These are phyloP conservation scores for Deilephila elpenor DNA, from an alignment of 2,888 invertebrate species.

Conservation along the genomic window DNA sequence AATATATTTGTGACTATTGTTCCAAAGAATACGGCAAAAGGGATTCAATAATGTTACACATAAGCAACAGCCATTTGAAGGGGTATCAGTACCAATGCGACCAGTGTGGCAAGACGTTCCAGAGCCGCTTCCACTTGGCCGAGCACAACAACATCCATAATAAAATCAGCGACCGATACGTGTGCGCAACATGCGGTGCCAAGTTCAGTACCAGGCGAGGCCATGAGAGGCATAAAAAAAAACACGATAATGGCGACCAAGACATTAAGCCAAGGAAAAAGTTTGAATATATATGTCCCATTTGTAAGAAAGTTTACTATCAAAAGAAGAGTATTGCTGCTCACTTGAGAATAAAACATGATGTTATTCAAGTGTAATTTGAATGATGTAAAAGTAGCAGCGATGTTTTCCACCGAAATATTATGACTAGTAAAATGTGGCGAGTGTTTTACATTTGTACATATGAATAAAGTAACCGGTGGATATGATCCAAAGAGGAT, in stretches of 20 bases:
- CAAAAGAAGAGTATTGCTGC: slow-evolving; percentile 37
- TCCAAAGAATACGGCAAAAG: slow-evolving; percentile 48
- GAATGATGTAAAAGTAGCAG: neutral
- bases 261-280: slow-evolving; percentile 31
- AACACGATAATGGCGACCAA: slow-evolving; percentile 38
- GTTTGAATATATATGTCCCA: slow-evolving; percentile 32
- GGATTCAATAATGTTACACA: slow-evolving; percentile 49
- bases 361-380: neutral
- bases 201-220: slow-evolving; percentile 59
- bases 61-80: slow-evolving; percentile 47
- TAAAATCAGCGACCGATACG: slow-evolving; percentile 51
- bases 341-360: slow-evolving; percentile 40
- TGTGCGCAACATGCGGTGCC: slow-evolving; percentile 53
- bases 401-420: neutral
- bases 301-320: slow-evolving; percentile 36
- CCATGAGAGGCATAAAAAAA: slow-evolving; percentile 52
- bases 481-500: too few species aligned
- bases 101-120: slow-evolving; percentile 58
- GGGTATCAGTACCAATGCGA: slow-evolving; percentile 53
- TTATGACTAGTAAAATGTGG: neutral
- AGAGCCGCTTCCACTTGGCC: slow-evolving; percentile 46
- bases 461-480: too few species aligned
- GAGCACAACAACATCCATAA: slow-evolving; percentile 61
- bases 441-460: neutral
- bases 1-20: slow-evolving; percentile 62